These are phyloP conservation scores for Crocallis elinguaria DNA, from an alignment of 2,888 invertebrate species.

Conservation along the genomic window DNA sequence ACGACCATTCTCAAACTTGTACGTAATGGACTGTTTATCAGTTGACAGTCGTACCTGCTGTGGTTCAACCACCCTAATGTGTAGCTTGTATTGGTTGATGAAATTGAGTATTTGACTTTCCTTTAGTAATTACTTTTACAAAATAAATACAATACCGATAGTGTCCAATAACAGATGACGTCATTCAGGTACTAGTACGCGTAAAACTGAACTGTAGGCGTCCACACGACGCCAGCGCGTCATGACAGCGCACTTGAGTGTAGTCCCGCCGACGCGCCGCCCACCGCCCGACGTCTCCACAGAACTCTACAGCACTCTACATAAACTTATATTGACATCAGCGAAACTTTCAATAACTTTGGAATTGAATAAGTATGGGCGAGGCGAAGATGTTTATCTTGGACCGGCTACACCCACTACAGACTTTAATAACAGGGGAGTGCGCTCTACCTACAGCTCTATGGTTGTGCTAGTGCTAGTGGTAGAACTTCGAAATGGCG, in stretches of 20 bases:
- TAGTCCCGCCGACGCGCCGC: neutral
- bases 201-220: no score
- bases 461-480: no score
- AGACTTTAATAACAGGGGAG: neutral
- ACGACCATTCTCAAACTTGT: no score
- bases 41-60: no score
- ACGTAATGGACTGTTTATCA: no score
- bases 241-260: neutral
- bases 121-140: no score
- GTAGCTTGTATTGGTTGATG: no score
- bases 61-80: no score
- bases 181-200: no score
- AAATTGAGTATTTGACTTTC: no score
- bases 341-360: slow-evolving; percentile 3
- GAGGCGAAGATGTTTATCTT: neutral
- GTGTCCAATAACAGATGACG: no score
- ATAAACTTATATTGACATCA: neutral
- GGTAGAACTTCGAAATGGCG: neutral
- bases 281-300: neutral
- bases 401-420: neutral
- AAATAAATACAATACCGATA: no score
- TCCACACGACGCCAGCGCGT: neutral
- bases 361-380: neutral
- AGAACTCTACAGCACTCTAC: neutral
- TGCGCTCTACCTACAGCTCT: neutral